These are phyloP conservation scores for Hermaeophaga mercurialis DNA, from an alignment of 2,888 invertebrate genomes.

Conservation along the genomic window DNA sequence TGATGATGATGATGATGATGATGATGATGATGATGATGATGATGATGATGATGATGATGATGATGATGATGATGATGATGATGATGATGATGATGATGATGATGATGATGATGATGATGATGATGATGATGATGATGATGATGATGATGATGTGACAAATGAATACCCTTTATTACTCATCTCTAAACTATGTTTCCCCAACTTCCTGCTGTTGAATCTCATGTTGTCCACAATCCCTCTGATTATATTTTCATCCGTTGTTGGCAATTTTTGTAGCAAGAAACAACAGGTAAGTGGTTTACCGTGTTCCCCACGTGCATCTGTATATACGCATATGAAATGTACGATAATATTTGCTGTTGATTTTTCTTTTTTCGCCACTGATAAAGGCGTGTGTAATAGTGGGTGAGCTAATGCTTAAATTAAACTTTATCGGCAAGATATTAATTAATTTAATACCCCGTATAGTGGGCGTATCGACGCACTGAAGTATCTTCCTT, in stretches of 20 bases:
- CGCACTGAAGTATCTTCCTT: conserved; percentile 1
- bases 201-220: too few relatives aligned
- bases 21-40: too few relatives aligned
- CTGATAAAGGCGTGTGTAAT: conserved; percentile 4
- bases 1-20: too few relatives aligned
- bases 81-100: too few relatives aligned
- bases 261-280: background rate
- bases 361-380: background rate
- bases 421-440: conserved; percentile 5
- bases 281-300: conserved; percentile 10
- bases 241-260: background rate
- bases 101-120: too few relatives aligned
- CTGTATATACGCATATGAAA: conserved; percentile 15
- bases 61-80: too few relatives aligned
- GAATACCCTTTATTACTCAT: too few relatives aligned
- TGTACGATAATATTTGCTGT: conserved; percentile 2
- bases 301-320: conserved; percentile 14
- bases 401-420: conserved; percentile 11
- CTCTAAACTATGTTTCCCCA: too few relatives aligned
- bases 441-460: conserved; percentile 15
- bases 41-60: too few relatives aligned
- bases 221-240: background rate
- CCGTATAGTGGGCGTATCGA: background rate
- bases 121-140: too few relatives aligned
- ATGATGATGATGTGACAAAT: too few relatives aligned